Conservation (phyloP, 2,888 invertebrate genomes). For the Callosobruchus maculatus region DNA sequence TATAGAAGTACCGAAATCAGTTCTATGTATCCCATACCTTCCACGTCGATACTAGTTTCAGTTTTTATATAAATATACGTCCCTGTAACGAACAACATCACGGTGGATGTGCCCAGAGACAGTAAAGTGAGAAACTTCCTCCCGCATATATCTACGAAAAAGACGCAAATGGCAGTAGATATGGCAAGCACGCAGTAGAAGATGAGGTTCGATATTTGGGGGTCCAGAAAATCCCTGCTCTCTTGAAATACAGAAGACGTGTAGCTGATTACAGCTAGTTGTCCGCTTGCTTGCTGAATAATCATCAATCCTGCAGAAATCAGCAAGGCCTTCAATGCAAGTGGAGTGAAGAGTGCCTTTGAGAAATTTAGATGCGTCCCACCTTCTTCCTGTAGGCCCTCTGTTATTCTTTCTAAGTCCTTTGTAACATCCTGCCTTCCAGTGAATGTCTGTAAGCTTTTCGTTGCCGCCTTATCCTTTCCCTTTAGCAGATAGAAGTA, state of each 20-base stretch:
- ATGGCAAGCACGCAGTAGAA: conserved; percentile 3
- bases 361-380: conserved; percentile 51
- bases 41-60: conserved; percentile 24
- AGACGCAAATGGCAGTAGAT: conserved; percentile 32
- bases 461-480: conserved; percentile 56
- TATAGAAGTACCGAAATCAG: conserved; percentile 30
- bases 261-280: conserved; percentile 47
- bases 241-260: conserved; percentile 40
- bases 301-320: conserved; percentile 49
- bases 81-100: conserved; percentile 44
- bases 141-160: conserved; percentile 60
- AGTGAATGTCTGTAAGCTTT: conserved; percentile 59
- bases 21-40: conserved; percentile 37
- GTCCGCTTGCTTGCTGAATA: conserved; percentile 46
- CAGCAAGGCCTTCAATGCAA: conserved; percentile 36
- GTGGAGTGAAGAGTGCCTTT: conserved; percentile 37
- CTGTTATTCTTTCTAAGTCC: conserved; percentile 54
- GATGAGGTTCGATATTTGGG: conserved; percentile 40
- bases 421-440: conserved; percentile 44
- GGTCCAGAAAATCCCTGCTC: conserved; percentile 34
- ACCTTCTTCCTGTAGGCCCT: conserved; percentile 49
- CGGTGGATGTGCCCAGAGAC: conserved; percentile 44
- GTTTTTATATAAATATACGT: conserved; percentile 46
- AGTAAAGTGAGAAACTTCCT: conserved; percentile 52
- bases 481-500: conserved; percentile 58